Conservation (phyloP, 2,113 vertebrate genomes). For the chimpanzee (Pan troglodytes) region DNA sequence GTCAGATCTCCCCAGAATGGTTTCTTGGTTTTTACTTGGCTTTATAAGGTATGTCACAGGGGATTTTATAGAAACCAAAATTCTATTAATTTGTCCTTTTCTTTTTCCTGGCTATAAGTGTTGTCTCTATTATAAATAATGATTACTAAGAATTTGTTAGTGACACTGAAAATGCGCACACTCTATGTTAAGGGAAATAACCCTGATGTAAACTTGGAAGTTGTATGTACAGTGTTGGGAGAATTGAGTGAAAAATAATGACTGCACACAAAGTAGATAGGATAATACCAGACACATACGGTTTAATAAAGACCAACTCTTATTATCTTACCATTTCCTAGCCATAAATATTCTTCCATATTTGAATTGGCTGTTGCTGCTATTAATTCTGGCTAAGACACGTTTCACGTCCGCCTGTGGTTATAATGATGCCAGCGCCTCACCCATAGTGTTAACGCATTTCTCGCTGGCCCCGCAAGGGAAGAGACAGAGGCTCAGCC, state of each 20-base stretch:
- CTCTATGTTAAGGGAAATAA: too few species aligned
- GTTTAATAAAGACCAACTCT: not conserved
- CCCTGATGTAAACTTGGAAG: not conserved
- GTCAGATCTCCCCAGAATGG: not conserved
- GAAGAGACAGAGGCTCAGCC: not conserved
- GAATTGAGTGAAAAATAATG: not conserved
- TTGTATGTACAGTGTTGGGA: not conserved
- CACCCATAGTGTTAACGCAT: rapidly evolving
- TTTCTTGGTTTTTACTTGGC: not conserved
- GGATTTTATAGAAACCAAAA: not conserved
- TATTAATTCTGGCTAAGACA: not conserved
- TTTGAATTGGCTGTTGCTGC: not conserved
- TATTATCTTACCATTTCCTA: not conserved
- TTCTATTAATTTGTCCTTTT: not conserved
- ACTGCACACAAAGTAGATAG: too few species aligned
- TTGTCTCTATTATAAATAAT: not conserved
- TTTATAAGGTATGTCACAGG: too few species aligned
- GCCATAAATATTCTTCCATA: not conserved
- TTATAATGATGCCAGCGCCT: rapidly evolving
- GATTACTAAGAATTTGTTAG: not conserved
- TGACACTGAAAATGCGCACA: not conserved
- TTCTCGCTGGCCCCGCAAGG: not conserved
- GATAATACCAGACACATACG: too few species aligned
- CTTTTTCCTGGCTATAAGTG: not conserved
- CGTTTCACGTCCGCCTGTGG: not conserved